A percentile compares a stretch with the other conserved stretches of the same genome.
Conservation (phyloP, 2,113 vertebrate genomes). For the Microcebus jonahi region DNA sequence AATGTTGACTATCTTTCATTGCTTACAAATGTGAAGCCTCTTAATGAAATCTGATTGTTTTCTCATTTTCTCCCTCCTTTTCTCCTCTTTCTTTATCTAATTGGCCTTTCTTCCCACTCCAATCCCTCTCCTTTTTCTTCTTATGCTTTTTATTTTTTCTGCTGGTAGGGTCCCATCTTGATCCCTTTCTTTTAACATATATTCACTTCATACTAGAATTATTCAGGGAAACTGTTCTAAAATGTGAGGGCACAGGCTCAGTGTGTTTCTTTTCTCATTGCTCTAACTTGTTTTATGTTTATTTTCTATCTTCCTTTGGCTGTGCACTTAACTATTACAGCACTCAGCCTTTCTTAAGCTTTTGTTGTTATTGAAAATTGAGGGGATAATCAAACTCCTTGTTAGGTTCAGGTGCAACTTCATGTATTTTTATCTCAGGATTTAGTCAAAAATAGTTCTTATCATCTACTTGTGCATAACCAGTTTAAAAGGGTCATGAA, state of each 20-base stretch:
- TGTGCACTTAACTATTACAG: not conserved
- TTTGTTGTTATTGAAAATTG: not conserved
- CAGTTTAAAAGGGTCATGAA: not conserved
- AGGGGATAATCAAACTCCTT: not conserved
- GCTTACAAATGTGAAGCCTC: not conserved
- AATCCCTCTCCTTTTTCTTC: fast-evolving
- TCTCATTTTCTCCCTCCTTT: not conserved
- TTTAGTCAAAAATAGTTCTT: not conserved
- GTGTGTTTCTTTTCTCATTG: not conserved
- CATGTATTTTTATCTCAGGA: not conserved
- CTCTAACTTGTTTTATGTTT: not conserved
- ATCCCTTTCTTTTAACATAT: not conserved
- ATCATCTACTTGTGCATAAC: not conserved
- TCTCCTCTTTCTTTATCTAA: too few species aligned
- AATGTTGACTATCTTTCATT: not conserved
- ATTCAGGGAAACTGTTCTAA: not conserved
- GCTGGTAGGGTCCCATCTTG: too few species aligned
- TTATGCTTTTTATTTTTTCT: not conserved
- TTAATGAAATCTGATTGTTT: not conserved
- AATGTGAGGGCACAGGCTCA: not conserved
- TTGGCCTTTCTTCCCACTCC: not conserved
- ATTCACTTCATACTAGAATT: not conserved
- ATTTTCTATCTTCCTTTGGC: not conserved
- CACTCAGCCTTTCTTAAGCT: not conserved
- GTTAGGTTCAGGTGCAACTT: not conserved